Percentiles rank a stretch among this genome's conserved stretches.
Evolutionary conservation across 2,797 vertebrate genomes (phyloP).

Genomic region (Arrhamphus sclerolepis): DNA sequence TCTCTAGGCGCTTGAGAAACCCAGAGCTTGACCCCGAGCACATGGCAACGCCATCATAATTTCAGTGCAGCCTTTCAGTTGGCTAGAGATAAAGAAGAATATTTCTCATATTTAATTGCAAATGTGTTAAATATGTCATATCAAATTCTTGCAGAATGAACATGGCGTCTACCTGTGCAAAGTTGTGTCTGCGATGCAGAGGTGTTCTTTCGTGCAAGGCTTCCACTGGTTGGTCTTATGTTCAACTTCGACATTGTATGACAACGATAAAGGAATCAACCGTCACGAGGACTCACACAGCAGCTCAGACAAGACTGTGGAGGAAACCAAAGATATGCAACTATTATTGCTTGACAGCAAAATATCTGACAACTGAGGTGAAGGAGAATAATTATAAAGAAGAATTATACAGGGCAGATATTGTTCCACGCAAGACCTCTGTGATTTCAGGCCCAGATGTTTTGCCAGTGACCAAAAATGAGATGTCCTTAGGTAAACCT

Average conservation of each 20-base stretch:
- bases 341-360: constrained; percentile 38
- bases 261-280: neutral
- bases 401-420: constrained; percentile 25
- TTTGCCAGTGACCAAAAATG: constrained; percentile 74
- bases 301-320: constrained; percentile 11
- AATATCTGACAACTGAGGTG: constrained; percentile 34
- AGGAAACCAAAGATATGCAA: constrained; percentile 38
- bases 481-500: constrained; percentile 53
- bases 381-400: constrained; percentile 17
- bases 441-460: constrained; percentile 50
- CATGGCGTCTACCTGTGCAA: constrained; percentile 64
- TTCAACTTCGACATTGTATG: constrained; percentile 11
- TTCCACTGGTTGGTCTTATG: constrained; percentile 14
- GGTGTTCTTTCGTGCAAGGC: constrained; percentile 47
- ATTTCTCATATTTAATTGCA: neutral
- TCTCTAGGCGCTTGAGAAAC: too few relatives aligned
- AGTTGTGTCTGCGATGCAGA: constrained; percentile 65
- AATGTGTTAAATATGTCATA: constrained; percentile 6
- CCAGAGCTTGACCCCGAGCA: too few relatives aligned
- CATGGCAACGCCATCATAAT: too few relatives aligned
- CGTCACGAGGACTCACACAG: constrained; percentile 5
- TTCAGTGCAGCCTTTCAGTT: too few relatives aligned
- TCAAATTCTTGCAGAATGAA: constrained; percentile 27
- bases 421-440: constrained; percentile 13
- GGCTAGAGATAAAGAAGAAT: neutral